Base-by-base conservation (phyloP, 1,140 invertebrate genomes). In the Aphaenogaster ashmeadi region DNA sequence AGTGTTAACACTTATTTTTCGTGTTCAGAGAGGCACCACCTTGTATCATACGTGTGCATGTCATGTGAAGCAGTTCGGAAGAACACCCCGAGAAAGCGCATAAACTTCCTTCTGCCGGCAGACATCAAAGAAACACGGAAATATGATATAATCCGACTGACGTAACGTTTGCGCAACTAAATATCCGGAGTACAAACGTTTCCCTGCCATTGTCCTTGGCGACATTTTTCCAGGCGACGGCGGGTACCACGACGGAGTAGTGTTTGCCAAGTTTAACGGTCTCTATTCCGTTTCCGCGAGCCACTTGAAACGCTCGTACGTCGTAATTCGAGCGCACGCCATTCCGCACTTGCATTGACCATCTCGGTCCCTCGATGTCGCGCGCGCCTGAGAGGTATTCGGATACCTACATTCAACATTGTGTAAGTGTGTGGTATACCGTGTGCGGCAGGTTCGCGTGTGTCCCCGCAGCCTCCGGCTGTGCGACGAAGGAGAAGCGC, bases 71-170 rank as follows among this genome's bases (percentile, higher is more conserved):
- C 71, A 75, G 78, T 41, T 67, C 3, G 78, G 8, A 80, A 80
- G 62, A 80, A 69, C 62, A 52, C 15, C 13, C 11, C 18, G 18
- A 83, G 66, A 72, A 83, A 74, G 44, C 41, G 54, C 67, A n/a
- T 36, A 72, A 27, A 72, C 44, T 83, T 83, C 36, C 52, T 69
- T 74, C 27, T n/a, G 41, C 62, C 9, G 11, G 27, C 27, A 60
- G 74, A 60, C 33, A 60, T 84, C 80, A 84, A 84, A 74, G 80
- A 60, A 50, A 41, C 54, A 83, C 27, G 41, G 54, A 83, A 72
- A 75, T 84, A 72, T 84, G 66, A 84, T 83, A 71, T 71, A 71
- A 81, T 83, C 69, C 33, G 8, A 60, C 41, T 47, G 41, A 44
- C 67, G 54, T 74, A 47, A 27, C 38, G 36, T 81, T 81, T 74